These are phyloP conservation scores for Coregonus sp. DNA, from an alignment of 2,797 vertebrate species.

Conservation along the genomic window DNA sequence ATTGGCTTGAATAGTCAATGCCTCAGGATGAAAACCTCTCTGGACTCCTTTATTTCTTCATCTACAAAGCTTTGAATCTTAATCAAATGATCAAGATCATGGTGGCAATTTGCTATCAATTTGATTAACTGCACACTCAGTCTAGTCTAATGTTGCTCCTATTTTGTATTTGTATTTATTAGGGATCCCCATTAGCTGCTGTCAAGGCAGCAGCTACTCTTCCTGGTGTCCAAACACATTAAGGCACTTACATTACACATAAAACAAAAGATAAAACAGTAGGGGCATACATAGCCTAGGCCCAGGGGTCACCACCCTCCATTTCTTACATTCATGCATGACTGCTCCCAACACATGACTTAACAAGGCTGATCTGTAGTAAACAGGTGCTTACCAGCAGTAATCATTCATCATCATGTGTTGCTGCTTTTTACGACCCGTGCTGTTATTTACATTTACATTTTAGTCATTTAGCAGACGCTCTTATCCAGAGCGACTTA, in stretches of 20 bases:
- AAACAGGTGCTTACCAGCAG: conserved; percentile 43
- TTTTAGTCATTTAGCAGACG: no score
- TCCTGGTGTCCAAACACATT: no score
- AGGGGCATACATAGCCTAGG: no score
- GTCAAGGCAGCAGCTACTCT: no score
- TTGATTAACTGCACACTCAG: neutral
- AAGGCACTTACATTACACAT: no score
- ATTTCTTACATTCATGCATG: neutral
- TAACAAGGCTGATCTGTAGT: conserved; percentile 24
- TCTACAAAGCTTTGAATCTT: neutral
- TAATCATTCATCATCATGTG: conserved; percentile 17
- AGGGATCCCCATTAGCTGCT: no score
- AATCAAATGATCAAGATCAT: neutral
- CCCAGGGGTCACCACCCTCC: neutral
- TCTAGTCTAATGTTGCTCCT: neutral
- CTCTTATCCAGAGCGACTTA: no score
- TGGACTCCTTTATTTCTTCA: neutral
- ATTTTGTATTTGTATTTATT: no score
- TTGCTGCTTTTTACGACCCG: conserved; percentile 33
- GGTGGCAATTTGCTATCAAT: neutral
- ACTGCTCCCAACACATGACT: neutral
- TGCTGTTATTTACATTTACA: conserved; percentile 14
- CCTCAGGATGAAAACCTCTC: conserved; percentile 1
- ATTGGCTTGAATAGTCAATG: neutral
- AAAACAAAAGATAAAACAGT: no score